These are phyloP conservation scores for Agrilus mali DNA, from an alignment of 2,888 invertebrate genomes.

Conservation along the genomic window DNA sequence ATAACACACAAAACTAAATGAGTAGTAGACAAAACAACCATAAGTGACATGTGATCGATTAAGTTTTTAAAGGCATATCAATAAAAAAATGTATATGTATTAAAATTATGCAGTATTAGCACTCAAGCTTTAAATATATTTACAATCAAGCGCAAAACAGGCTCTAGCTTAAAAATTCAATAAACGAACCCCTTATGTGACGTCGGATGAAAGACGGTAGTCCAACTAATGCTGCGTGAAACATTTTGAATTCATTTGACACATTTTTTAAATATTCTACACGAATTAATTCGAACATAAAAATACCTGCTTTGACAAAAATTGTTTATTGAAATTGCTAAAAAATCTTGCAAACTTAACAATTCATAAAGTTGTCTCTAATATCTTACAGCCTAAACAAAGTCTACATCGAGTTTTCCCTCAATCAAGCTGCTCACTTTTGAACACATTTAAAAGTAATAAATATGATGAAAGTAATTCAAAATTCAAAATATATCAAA, in stretches of 20 bases:
- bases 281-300: neutral
- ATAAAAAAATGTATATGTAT: neutral
- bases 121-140: slow-evolving; percentile 32
- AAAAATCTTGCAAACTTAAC: neutral
- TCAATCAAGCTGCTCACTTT: too few relatives aligned
- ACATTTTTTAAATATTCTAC: neutral
- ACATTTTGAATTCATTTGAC: slow-evolving; percentile 15
- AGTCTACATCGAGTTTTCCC: too few relatives aligned
- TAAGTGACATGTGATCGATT: too few relatives aligned
- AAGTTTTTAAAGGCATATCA: too few relatives aligned
- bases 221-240: slow-evolving; percentile 35
- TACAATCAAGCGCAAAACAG: slow-evolving; percentile 20
- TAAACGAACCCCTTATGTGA: slow-evolving; percentile 33
- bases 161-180: slow-evolving; percentile 15
- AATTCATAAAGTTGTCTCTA: slow-evolving; percentile 1
- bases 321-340: neutral
- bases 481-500: too few relatives aligned
- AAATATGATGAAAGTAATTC: too few relatives aligned
- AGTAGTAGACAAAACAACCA: too few relatives aligned
- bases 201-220: slow-evolving; percentile 31
- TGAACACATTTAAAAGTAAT: too few relatives aligned
- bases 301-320: neutral
- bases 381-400: neutral
- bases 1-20: too few relatives aligned
- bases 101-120: slow-evolving; percentile 29